These are phyloP conservation scores for Pyrrhura leucotis DNA, from an alignment of 2,797 vertebrate species.

Conservation along the genomic window DNA sequence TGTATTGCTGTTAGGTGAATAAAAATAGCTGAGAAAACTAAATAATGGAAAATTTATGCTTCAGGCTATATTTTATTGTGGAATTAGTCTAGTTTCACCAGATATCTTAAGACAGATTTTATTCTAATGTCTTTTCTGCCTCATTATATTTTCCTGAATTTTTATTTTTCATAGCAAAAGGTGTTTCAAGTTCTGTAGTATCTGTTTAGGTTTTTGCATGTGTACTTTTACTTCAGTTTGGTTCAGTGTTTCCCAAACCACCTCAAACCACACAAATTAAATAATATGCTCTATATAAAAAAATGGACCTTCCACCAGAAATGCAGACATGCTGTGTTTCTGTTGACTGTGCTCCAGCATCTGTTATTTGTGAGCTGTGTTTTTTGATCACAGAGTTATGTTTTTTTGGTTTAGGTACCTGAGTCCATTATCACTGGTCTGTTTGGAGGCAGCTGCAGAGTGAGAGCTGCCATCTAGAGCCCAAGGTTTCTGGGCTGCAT, in stretches of 20 bases:
- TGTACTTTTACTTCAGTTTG: background rate
- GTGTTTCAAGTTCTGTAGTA: background rate
- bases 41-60: background rate
- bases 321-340: background rate
- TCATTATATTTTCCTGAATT: background rate
- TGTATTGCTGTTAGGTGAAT: background rate
- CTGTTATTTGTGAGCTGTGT: background rate
- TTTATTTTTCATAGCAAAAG: background rate
- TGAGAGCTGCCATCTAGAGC: background rate
- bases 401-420: background rate
- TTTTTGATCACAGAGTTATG: background rate
- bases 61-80: background rate
- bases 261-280: background rate
- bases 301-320: background rate
- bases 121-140: background rate
- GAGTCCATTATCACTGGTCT: background rate
- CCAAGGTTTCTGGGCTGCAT: background rate
- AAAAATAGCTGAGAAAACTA: background rate
- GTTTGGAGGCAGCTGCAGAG: background rate
- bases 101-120: background rate
- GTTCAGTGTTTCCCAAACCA: background rate
- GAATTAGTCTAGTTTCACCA: background rate
- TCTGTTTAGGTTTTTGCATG: background rate
- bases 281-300: background rate
- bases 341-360: background rate